A percentile compares a stretch with the other conserved stretches of the same genome.
phyloP scores from a whole-genome alignment of 1,140 invertebrate genomes.

The Tetramorium parvispinum region DNA sequence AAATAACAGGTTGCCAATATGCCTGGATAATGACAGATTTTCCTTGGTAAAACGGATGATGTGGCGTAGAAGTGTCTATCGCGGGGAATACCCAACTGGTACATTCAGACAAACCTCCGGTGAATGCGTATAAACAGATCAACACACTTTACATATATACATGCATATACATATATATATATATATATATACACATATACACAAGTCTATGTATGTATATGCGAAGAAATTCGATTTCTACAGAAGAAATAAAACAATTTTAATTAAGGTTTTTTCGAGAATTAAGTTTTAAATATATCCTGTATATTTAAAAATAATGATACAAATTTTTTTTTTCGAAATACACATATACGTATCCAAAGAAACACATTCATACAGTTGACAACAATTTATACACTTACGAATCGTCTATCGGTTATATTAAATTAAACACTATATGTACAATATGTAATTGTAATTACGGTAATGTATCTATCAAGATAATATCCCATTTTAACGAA shows the following conservation, averaged over 20 bases:
- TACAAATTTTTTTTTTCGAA: neutral
- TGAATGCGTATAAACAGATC: neutral
- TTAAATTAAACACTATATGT: neutral
- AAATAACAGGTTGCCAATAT: neutral
- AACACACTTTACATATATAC: neutral
- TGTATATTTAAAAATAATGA: conserved; percentile 10
- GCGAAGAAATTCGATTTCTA: too few species aligned
- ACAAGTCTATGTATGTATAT: too few species aligned
- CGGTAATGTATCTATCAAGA: neutral
- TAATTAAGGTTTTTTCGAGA: neutral
- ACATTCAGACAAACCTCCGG: neutral
- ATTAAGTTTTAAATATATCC: neutral
- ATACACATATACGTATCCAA: neutral
- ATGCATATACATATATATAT: too few species aligned
- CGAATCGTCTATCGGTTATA: neutral
- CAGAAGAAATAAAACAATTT: neutral
- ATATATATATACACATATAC: too few species aligned
- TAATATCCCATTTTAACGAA: neutral
- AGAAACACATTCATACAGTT: neutral
- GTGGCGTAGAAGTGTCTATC: neutral
- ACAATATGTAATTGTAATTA: neutral
- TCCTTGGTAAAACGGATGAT: neutral
- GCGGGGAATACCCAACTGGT: conserved; percentile 31
- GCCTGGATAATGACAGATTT: neutral
- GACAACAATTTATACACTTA: neutral